Conservation (phyloP, 2,113 vertebrate species). For the Emydocephalus ijimae region DNA sequence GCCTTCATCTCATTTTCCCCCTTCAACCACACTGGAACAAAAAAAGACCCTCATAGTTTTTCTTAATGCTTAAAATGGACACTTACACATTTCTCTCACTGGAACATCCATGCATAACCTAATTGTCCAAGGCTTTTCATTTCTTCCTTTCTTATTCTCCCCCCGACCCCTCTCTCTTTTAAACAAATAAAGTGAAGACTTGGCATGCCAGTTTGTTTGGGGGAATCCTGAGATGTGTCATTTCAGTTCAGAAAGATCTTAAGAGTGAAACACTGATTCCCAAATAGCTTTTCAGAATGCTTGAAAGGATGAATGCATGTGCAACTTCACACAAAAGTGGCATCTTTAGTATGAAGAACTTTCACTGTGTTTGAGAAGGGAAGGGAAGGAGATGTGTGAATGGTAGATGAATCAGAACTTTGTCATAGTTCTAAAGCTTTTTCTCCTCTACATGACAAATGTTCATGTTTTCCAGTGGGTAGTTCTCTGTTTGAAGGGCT, state of each 20-base stretch:
- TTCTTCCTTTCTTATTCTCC: neutral
- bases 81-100: neutral
- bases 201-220: neutral
- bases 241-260: neutral
- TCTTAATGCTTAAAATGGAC: neutral
- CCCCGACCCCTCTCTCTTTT: neutral
- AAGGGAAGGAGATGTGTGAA: neutral
- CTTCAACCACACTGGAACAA: neutral
- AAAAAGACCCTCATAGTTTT: neutral
- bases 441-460: neutral
- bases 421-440: neutral
- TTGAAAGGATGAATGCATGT: neutral
- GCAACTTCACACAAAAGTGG: neutral
- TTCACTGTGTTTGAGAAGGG: neutral
- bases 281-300: neutral
- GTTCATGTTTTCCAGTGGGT: neutral
- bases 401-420: neutral
- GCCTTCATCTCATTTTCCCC: neutral
- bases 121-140: neutral
- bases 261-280: neutral
- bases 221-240: neutral
- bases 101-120: neutral
- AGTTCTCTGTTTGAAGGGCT: neutral
- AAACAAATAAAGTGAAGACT: neutral
- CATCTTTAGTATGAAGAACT: neutral